Base-by-base conservation (phyloP, 2,113 vertebrate species). In the Progne subis region DNA sequence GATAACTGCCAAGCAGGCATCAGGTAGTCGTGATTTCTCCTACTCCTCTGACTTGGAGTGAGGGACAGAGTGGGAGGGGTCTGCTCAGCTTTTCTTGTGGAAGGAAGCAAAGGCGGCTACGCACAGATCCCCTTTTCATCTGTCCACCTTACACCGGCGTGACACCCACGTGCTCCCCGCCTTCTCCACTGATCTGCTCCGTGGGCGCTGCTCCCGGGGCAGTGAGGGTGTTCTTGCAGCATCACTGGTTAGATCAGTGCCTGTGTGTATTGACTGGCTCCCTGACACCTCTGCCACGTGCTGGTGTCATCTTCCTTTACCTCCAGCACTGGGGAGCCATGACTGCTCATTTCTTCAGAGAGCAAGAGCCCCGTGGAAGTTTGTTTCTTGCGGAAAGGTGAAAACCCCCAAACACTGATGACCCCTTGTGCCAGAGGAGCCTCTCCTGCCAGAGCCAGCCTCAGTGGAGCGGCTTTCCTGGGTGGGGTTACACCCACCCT, bases 21-120 rank as follows among this genome's bases (percentile, higher is more conserved):
- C 91, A 96, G 91, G 92, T 93, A 92, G 95, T 94, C 76, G 60
- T 94, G 94, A 97, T 90, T 97, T 95, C 94, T 96, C 88, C 96
- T 94, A 93, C 92, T 95, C 86, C 86, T 88, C 88, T 83, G 92
- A 64, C 91, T 95, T 70, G 55, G 94, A 97, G 39, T 0, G 13
- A 94, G 55, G 86, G 95, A 83, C 72, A 57, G 95, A 93, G 91
- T 90, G 69, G 94, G 95, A 93, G 82, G 86, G 90, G 82, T 43
- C 65, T 86, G 88, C 88, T 94, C 64, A 83, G 86, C 64, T 93
- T n/a, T 57, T 50, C 88, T 39, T 4, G 14, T 7, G 46, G 29
- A 18, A 86, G 39, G 41, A 47, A 71, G 37, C 85, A 83, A 70
- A 11, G 32, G 20, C 86, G 82, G 90, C 28, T 85, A 19, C 11